Base-by-base conservation (phyloP, 2,888 invertebrate genomes). In the Osmoderma eremita region DNA sequence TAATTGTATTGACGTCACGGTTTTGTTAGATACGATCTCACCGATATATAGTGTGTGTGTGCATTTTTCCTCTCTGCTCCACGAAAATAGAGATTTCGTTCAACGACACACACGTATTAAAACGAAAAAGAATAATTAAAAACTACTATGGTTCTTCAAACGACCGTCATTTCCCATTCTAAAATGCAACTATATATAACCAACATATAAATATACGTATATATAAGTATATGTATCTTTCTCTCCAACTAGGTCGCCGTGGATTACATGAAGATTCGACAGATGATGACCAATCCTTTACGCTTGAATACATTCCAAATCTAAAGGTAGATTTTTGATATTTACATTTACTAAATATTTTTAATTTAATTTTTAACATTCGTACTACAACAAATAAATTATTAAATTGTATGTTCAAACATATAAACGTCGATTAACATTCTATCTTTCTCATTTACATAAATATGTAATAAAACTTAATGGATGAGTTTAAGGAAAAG, bases 251-350 rank as follows among this genome's bases (percentile, higher is more conserved):
- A 77, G 75, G 73, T 69, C 72, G 73, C 38, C 70, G 75, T 48
- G 72, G 73, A 54, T 74, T 74, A 30, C 76, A 71, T 61, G 78
- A 80, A 54, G 78, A 79, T 68, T 79, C 79, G 67, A 80, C 79
- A 49, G 80, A 80, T 62, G 80, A 80, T 67, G 80, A 80, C 70
- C 77, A 76, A 71, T 72, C 74, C 62, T 73, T 71, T 70, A 61
- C 69, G 63, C 71, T 67, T 63, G 74, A 76, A 65, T 79, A 79
- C 77, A 79, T 78, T 78, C 78, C 78, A 80, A 75, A 77, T 71
- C 70, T 75, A 67, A 79, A 79, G 78, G 79, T 78, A 73, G 24
- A 64, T 36, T 30, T 30, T 18, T 8, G 8, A 45, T 18, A 15
- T 17, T 17, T 8, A 2, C 12, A 18, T 45, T 10, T n/a, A n/a